These are phyloP conservation scores for Pocillopora meandrina DNA, from an alignment of 92 coral and sea anemone genomes.

Conservation along the genomic window DNA sequence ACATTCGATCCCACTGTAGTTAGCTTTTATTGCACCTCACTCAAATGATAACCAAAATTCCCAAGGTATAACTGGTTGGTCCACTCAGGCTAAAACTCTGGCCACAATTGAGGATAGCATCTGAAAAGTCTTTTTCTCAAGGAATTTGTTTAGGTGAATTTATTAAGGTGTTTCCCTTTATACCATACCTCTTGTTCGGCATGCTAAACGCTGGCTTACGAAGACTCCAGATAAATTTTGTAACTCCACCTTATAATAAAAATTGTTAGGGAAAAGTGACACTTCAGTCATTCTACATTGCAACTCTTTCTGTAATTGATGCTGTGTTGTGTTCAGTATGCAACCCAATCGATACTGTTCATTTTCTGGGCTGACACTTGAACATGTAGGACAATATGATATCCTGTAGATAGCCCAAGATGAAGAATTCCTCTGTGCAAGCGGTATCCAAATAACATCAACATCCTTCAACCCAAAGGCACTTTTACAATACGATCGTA, in stretches of 20 bases:
- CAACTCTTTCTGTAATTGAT: background rate
- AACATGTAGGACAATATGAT: background rate
- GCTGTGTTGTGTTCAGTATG: background rate
- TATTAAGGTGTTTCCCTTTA: background rate
- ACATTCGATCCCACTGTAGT: too few species aligned
- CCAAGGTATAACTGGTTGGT: too few species aligned
- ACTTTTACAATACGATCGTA: conserved; percentile 6
- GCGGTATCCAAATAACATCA: conserved; percentile 23
- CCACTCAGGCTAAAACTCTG: too few species aligned
- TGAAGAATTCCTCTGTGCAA: background rate
- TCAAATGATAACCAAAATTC: too few species aligned
- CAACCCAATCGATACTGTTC: conserved; percentile 26
- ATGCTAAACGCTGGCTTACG: background rate
- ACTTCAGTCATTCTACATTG: conserved; percentile 3
- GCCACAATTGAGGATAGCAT: too few species aligned
- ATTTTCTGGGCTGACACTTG: background rate
- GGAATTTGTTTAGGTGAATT: background rate
- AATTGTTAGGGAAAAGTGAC: background rate
- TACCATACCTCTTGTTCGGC: conserved; percentile 16
- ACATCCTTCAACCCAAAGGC: conserved; percentile 8
- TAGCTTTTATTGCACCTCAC: too few species aligned
- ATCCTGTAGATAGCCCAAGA: conserved; percentile 5
- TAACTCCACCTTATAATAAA: conserved; percentile 26
- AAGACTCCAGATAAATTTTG: conserved; percentile 24
- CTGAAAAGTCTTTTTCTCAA: background rate